Evolutionary conservation across 2,888 invertebrate genomes (phyloP).

Genomic region (Auanema sp.): DNA sequence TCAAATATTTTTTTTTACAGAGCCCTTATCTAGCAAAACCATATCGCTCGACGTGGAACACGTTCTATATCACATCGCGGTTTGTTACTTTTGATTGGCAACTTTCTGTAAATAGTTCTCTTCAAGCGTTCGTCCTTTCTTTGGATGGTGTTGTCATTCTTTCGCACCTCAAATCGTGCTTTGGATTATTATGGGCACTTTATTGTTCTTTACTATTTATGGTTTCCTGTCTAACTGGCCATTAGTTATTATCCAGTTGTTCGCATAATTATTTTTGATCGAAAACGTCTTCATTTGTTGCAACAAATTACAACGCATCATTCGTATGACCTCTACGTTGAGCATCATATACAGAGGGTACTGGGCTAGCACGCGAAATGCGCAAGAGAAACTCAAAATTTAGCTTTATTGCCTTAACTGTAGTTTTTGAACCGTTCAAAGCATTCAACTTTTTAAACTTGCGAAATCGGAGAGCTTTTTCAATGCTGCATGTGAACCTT

Average conservation of each 20-base stretch:
- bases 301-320: too few species aligned
- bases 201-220: conserved; percentile 22
- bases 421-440: too few species aligned
- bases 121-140: conserved; percentile 29
- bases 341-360: too few species aligned
- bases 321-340: too few species aligned
- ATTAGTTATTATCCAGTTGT: not conserved
- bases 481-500: too few species aligned
- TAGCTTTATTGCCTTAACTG: too few species aligned
- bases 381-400: too few species aligned
- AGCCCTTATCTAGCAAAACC: conserved; percentile 54
- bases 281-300: too few species aligned
- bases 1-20: conserved; percentile 30
- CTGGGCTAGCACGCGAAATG: too few species aligned
- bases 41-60: conserved; percentile 47
- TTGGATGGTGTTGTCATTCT: conserved; percentile 33
- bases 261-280: not conserved
- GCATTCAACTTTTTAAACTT: too few species aligned
- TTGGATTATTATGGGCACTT: conserved; percentile 32
- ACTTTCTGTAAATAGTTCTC: not conserved
- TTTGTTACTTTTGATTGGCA: not conserved
- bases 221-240: conserved; percentile 34
- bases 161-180: conserved; percentile 29
- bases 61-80: conserved; percentile 46
- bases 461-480: too few species aligned